Evolutionary conservation across 2,797 vertebrate species (phyloP), one percentile per base, ranked within the genome.

Genomic region (Sciaenops ocellatus): DNA sequence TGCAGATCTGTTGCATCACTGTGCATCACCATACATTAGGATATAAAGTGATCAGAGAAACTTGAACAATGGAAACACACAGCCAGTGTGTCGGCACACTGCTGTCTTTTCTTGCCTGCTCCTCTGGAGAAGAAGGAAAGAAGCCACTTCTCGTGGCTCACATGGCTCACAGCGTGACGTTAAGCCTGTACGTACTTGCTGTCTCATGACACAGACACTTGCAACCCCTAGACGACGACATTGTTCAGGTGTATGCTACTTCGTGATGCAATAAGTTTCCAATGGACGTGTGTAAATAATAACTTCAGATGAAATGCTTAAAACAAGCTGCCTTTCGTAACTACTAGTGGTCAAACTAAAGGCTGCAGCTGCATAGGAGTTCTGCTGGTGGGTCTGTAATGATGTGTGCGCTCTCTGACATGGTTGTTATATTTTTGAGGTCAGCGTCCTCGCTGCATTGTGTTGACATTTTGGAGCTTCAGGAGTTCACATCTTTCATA

Each of bases 261-360:
- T 59, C 20, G 18, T 55, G 30, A 51, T 57, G 76, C 66, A 56
- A 6, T 24, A 42, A 10, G 30, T 54, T 64, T 52, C n/a, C 13
- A 17, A 4, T 48, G 24, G 30, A 42, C 34, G 8, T 7, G 34
- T 30, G 47, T 52, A 38, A 38, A 38, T 65, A 22, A 28, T 20
- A 30, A 22, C 42, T 62, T 28, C 22, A 44, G 63, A 28, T 59
- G 6, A 48, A 54, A 47, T 42, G 18, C 11, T 18, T 48, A 7
- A 59, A 46, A 62, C 46, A 24, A 56, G 18, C 67, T 63, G 75
- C 75, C 83, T 83, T 68, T 50, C 1, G 1, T 9, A 44, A 51
- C 60, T 15, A n/a, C 18, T 15, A 44, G 13, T 18, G 34, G 51
- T 70, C 26, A 42, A 50, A 48, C 6, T 50, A 26, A 64, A 51